Conservation (phyloP, 2,797 vertebrate species). For the Kryptolebias ocellatus region DNA sequence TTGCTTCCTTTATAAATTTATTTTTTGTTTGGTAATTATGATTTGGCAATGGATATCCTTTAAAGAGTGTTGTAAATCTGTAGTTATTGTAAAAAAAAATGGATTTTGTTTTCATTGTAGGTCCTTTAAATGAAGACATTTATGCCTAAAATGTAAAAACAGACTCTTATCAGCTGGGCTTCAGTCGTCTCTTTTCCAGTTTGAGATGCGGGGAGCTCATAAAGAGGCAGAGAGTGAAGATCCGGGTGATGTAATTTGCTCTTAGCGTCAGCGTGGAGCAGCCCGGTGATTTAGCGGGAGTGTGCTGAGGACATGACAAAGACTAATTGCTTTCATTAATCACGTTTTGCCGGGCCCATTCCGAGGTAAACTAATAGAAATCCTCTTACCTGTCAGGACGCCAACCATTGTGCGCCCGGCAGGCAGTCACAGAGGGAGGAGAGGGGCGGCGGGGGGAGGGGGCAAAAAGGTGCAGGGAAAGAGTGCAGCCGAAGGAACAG, state of each 20-base stretch:
- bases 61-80: constrained; percentile 11
- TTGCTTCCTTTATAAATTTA: too few relatives aligned
- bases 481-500: constrained; percentile 72
- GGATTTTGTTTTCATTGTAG: constrained; percentile 39
- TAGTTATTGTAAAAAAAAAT: constrained; percentile 15
- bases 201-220: constrained; percentile 72
- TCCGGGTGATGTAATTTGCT: constrained; percentile 84
- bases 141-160: constrained; percentile 43
- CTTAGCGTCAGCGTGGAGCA: constrained; percentile 76
- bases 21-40: too few relatives aligned
- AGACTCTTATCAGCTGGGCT: constrained; percentile 61
- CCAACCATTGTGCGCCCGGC: constrained; percentile 76
- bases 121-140: constrained; percentile 4
- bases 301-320: constrained; percentile 84
- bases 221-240: constrained; percentile 70
- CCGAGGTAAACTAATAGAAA: constrained; percentile 87
- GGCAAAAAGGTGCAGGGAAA: constrained; percentile 66
- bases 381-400: constrained; percentile 82
- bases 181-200: constrained; percentile 34
- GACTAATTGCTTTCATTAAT: constrained; percentile 90
- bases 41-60: background rate
- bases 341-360: constrained; percentile 76
- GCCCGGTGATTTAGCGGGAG: constrained; percentile 76
- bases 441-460: constrained; percentile 28
- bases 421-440: constrained; percentile 61